A percentile compares a stretch with the other conserved stretches of the same genome.
These are phyloP conservation scores for Phalloptychus januarius DNA, from an alignment of 2,797 vertebrate genomes.

Conservation along the genomic window DNA sequence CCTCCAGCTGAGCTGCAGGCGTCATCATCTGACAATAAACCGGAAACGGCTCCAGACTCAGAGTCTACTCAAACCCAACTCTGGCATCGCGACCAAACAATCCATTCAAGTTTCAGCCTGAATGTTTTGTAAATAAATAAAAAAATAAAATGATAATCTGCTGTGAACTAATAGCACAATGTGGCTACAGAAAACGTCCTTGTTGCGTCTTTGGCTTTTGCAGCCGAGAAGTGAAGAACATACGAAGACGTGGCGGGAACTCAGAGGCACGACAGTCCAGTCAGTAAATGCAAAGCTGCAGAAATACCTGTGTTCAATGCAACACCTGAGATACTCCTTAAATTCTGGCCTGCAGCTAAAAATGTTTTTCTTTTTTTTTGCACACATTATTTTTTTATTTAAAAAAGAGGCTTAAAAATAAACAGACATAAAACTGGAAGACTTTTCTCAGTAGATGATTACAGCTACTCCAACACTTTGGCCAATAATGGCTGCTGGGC, in stretches of 20 bases:
- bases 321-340: neutral
- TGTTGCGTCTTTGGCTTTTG: neutral
- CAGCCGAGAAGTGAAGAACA: neutral
- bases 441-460: neutral
- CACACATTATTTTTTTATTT: neutral
- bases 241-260: neutral
- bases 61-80: neutral
- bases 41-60: neutral
- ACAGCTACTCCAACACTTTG: neutral
- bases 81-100: neutral
- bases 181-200: neutral
- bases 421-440: constrained; percentile 13
- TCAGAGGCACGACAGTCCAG: neutral
- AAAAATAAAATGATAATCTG: neutral
- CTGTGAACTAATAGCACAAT: neutral
- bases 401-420: neutral
- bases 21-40: neutral
- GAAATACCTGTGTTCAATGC: neutral
- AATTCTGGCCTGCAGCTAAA: neutral
- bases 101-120: neutral
- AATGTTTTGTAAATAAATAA: neutral
- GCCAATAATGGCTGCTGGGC: constrained; percentile 26
- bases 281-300: neutral
- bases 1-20: neutral
- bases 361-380: neutral